Conservation (phyloP, 2,797 vertebrate genomes). For the Danio kyathit region DNA sequence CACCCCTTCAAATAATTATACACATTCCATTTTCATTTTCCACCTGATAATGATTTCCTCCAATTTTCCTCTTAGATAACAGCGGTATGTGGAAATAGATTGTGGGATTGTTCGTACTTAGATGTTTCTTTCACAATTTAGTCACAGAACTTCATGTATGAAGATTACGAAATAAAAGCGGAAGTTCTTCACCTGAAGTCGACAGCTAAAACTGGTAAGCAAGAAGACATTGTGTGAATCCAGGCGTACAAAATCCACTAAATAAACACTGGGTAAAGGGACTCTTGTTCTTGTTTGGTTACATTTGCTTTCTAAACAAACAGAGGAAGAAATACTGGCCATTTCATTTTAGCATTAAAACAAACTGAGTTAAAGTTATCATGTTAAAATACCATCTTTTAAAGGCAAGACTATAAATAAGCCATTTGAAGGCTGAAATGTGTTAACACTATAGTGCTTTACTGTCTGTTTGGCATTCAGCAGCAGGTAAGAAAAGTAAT, state of each 20-base stretch:
- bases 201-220: background rate
- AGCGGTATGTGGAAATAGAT: background rate
- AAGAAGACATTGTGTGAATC: slow-evolving; percentile 1
- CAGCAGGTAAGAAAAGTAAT: background rate
- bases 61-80: slow-evolving; percentile 44
- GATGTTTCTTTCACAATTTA: slow-evolving; percentile 11
- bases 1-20: slow-evolving; percentile 8
- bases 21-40: slow-evolving; percentile 43
- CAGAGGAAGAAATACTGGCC: background rate
- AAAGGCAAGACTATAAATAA: background rate
- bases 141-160: background rate
- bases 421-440: background rate
- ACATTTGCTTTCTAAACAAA: slow-evolving; percentile 18
- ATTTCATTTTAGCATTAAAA: background rate
- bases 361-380: slow-evolving; percentile 28
- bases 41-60: slow-evolving; percentile 55
- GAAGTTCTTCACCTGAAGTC: background rate
- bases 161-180: background rate
- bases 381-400: background rate
- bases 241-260: background rate
- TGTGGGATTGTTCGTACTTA: background rate
- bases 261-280: slow-evolving; percentile 10
- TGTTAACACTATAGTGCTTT: background rate
- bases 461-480: background rate
- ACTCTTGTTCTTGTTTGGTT: background rate